Conservation (phyloP, 2,113 vertebrate species). For the Condylura cristata region DNA sequence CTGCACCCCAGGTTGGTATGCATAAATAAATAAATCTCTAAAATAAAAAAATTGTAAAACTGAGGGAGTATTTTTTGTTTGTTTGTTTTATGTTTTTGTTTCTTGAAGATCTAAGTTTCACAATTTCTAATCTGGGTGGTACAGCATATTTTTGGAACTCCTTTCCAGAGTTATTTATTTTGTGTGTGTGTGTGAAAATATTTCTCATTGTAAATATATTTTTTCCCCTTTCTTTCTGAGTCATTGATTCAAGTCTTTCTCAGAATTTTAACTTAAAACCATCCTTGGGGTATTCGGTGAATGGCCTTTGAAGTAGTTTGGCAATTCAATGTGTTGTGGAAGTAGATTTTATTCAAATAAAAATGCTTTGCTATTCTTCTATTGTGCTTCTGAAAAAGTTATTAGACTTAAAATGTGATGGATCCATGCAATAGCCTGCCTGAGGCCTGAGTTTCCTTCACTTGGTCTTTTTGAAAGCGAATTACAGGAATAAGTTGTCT, state of each 20-base stretch:
- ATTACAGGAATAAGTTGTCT: conserved; percentile 46
- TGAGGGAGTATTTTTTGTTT: no score
- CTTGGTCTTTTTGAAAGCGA: conserved; percentile 60
- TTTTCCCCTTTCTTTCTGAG: conserved; percentile 42
- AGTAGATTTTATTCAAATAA: conserved; percentile 74
- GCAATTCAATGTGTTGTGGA: conserved; percentile 61
- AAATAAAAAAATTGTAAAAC: no score
- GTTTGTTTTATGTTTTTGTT: no score
- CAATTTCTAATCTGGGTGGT: neutral
- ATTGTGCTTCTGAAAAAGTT: conserved; percentile 69
- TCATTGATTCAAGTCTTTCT: conserved; percentile 49
- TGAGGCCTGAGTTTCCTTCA: conserved; percentile 59
- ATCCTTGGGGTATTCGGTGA: conserved; percentile 69
- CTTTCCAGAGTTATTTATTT: neutral
- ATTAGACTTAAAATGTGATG: conserved; percentile 72
- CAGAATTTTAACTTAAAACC: conserved; percentile 62
- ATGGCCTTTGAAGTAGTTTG: conserved; percentile 71
- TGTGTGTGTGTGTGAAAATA: neutral
- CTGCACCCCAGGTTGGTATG: no score
- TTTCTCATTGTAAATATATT: conserved; percentile 58
- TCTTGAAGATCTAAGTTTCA: neutral
- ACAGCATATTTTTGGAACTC: neutral
- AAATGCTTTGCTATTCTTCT: conserved; percentile 64
- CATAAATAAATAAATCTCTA: no score
- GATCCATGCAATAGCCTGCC: conserved; percentile 51